A percentile compares a stretch with the other conserved stretches of the same genome.
These are phyloP conservation scores for Leptopilina myrica DNA, from an alignment of 2,888 invertebrate genomes.

Conservation along the genomic window DNA sequence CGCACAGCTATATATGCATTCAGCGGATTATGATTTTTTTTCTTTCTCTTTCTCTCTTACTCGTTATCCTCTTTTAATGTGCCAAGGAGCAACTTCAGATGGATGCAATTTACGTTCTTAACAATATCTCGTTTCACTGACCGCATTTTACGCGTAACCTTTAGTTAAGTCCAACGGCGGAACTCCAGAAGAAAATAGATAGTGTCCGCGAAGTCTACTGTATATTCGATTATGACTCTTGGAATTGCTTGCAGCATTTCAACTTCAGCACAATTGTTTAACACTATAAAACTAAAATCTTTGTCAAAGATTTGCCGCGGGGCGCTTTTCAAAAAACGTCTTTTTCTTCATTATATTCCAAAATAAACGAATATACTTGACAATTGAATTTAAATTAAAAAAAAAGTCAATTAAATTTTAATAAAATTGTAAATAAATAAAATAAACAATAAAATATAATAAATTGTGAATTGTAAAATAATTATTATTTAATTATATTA, in stretches of 20 bases:
- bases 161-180: slow-evolving; percentile 31
- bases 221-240: slow-evolving; percentile 27
- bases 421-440: too few species aligned
- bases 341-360: too few species aligned
- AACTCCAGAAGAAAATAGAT: slow-evolving; percentile 24
- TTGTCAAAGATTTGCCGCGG: too few species aligned
- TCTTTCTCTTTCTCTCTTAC: slow-evolving; percentile 14
- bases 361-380: too few species aligned
- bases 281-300: not conserved
- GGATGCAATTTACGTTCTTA: slow-evolving; percentile 50
- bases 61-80: slow-evolving; percentile 47
- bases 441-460: too few species aligned
- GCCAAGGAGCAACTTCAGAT: slow-evolving; percentile 48
- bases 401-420: too few species aligned
- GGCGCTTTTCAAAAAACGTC: not conserved
- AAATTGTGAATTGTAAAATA: too few species aligned
- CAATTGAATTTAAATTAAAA: too few species aligned
- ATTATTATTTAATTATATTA: too few species aligned
- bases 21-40: slow-evolving; percentile 27
- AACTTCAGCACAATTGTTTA: not conserved
- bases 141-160: slow-evolving; percentile 39
- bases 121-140: slow-evolving; percentile 45
- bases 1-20: not conserved
- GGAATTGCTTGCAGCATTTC: not conserved
- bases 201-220: slow-evolving; percentile 29